Evolutionary conservation across 2,888 invertebrate genomes (phyloP), one percentile per base, ranked within the genome.

Genomic region (Melolontha melolontha): DNA sequence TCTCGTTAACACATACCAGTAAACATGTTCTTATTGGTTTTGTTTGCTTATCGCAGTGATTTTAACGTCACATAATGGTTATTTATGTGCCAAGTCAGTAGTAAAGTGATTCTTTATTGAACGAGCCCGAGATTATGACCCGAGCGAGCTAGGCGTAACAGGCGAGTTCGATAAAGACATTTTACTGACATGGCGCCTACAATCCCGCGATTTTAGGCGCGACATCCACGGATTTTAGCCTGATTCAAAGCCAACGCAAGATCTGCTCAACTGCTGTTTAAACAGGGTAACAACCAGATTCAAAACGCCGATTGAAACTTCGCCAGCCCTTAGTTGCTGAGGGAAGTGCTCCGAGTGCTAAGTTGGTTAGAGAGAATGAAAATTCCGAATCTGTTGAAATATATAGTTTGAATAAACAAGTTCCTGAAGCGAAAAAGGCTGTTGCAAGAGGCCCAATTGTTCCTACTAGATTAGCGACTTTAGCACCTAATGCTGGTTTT

Each of bases 361-460:
- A 62, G n/a, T 34, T 62, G 4, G 47, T 62, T 14, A 47, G 59
- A 8, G 16, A 47, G 29, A 62, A 62, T 62, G 59, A 62, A 16
- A 47, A 62, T 47, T 47, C 59, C 6, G 59, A 62, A 29, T 62
- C 59, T n/a, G 16, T 62, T 11, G 59, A 47, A 17, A 39, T 62
- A 12, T 14, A 34, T 16, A 62, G 27, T 39, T 0, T 29, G 12
- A n/a, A 34, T 14, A 10, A 16, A 8, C 59, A 47, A 16, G 39
- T 11, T 44, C 44, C 34, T 34, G 49, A n/a, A 14, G 14, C 14
- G 10, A 34, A 39, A 16, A 62, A 34, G 29, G 16, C 11, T 16
- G 11, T 34, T 10, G 47, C 7, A n/a, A 34, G 29, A 8, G 5
- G 14, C 8, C 47, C 34, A 7, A 44, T n/a, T 10, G 29, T 12